Conservation (phyloP, 2,113 vertebrate genomes). For the Fulmarus glacialis region DNA sequence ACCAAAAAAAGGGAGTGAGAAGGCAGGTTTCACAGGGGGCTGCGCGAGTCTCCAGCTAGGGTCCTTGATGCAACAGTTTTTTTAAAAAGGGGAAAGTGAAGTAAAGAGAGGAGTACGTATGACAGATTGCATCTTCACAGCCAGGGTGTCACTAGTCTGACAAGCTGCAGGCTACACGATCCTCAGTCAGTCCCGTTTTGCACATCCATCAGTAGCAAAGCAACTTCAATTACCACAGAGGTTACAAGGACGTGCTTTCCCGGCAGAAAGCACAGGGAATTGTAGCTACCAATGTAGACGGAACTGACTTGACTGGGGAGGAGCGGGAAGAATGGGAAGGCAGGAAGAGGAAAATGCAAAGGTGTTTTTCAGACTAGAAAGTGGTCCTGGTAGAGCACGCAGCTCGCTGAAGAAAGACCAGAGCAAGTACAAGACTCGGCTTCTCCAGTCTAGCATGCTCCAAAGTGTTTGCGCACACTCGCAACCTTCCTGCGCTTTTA, state of each 20-base stretch:
- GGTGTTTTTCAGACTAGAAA: constrained; percentile 58
- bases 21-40: constrained; percentile 87
- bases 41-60: constrained; percentile 85
- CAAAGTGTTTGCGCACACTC: constrained; percentile 33
- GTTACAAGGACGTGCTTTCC: constrained; percentile 42
- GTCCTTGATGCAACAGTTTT: constrained; percentile 67
- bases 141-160: constrained; percentile 34
- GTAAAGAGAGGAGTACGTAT: constrained; percentile 2
- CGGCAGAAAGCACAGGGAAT: constrained; percentile 56
- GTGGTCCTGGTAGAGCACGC: constrained; percentile 40
- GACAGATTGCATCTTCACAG: constrained; percentile 72
- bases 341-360: constrained; percentile 36
- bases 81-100: constrained; percentile 25
- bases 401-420: constrained; percentile 47
- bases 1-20: constrained; percentile 83
- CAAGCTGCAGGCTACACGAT: constrained; percentile 46
- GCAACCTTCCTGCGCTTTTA: constrained; percentile 67
- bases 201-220: constrained; percentile 48
- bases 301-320: constrained; percentile 22
- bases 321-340: constrained; percentile 32
- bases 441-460: constrained; percentile 72
- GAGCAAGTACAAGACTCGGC: constrained; percentile 43
- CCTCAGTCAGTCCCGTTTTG: constrained; percentile 48
- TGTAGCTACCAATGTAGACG: constrained; percentile 20
- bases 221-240: constrained; percentile 4